These are phyloP conservation scores for Hesperophylax magnus DNA, from an alignment of 1,140 invertebrate species.

Conservation along the genomic window DNA sequence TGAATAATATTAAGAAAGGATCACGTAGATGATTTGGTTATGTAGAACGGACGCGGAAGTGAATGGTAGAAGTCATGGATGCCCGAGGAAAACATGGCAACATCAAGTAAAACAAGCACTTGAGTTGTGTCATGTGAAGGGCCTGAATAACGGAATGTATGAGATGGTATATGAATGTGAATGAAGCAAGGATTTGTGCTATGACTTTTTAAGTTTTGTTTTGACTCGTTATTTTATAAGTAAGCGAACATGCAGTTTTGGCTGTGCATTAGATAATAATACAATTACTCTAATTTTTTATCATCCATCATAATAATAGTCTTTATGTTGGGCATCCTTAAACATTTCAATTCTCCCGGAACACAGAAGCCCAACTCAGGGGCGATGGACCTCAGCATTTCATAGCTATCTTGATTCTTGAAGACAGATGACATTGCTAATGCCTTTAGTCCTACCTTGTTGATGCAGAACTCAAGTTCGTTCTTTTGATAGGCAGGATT, in stretches of 20 bases:
- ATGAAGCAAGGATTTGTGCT: no score
- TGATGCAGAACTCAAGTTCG: slow-evolving; percentile 83
- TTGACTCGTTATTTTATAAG: no score
- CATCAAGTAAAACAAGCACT: no score
- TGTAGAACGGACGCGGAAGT: no score
- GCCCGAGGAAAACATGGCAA: no score
- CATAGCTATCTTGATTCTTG: slow-evolving; percentile 78
- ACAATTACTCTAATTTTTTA: slow-evolving; percentile 67
- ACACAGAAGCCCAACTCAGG: slow-evolving; percentile 62
- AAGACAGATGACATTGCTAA: slow-evolving; percentile 76
- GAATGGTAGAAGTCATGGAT: no score
- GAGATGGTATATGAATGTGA: no score
- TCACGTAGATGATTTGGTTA: no score
- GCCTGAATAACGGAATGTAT: no score
- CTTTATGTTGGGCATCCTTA: slow-evolving; percentile 64
- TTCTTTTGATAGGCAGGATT: slow-evolving; percentile 83
- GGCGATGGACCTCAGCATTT: slow-evolving; percentile 72
- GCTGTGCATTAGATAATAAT: not conserved
- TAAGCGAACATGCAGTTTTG: not conserved
- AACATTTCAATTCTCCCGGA: slow-evolving; percentile 61
- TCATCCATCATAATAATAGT: slow-evolving; percentile 70
- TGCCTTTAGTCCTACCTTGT: slow-evolving; percentile 80
- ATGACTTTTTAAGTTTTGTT: no score
- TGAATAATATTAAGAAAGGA: no score
- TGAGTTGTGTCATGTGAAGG: no score